Conservation (phyloP, 1,140 invertebrate genomes). For the Frieseomelitta varia region DNA sequence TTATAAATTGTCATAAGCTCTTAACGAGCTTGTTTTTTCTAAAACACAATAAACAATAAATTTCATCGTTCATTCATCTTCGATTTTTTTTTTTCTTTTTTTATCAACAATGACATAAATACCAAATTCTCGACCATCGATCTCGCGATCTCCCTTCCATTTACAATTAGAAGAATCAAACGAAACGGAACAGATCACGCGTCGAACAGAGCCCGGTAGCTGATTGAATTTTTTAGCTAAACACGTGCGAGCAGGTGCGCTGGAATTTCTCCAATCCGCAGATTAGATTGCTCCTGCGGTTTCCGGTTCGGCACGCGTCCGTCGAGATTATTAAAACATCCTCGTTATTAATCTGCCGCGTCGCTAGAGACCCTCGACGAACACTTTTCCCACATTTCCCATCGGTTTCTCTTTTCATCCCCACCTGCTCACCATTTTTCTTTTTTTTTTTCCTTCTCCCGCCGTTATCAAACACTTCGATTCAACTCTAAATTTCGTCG, state of each 20-base stretch:
- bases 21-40: too few species aligned
- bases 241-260: background rate
- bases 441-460: too few species aligned
- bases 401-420: background rate
- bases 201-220: background rate
- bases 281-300: slow-evolving; percentile 22
- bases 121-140: too few species aligned
- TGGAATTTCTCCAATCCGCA: slow-evolving; percentile 43
- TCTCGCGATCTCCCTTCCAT: too few species aligned
- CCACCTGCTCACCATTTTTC: background rate
- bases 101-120: background rate
- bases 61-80: too few species aligned
- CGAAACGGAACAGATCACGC: background rate
- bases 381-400: slow-evolving; percentile 48
- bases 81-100: background rate
- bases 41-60: too few species aligned
- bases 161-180: background rate
- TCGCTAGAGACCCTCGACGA: slow-evolving; percentile 24
- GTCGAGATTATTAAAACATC: slow-evolving; percentile 52
- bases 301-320: slow-evolving; percentile 17
- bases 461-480: slow-evolving; percentile 12
- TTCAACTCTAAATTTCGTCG: slow-evolving; percentile 44
- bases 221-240: slow-evolving; percentile 13
- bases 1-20: too few species aligned
- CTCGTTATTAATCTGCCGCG: slow-evolving; percentile 42